These are phyloP conservation scores for Melanerpes formicivorus DNA, from an alignment of 2,113 vertebrate genomes.

Conservation along the genomic window DNA sequence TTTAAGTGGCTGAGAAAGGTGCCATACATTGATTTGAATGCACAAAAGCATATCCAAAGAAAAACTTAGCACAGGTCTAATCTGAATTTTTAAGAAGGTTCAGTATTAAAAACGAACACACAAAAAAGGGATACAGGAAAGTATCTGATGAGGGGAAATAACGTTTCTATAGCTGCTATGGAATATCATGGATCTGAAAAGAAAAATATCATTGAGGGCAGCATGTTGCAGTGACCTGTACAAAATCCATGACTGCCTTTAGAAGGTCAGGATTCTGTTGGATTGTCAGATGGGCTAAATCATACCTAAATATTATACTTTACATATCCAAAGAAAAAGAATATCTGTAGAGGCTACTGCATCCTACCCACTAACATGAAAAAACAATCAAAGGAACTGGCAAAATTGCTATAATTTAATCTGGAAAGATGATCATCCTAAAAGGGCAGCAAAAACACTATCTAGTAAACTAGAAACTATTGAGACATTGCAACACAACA, in stretches of 20 bases:
- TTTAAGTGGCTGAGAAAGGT: conserved; percentile 55
- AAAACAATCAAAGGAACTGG: not conserved
- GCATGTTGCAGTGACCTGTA: not conserved
- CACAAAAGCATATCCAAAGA: not conserved
- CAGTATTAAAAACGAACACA: not conserved
- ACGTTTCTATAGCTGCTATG: not conserved
- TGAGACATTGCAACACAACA: not conserved
- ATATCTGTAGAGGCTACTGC: not conserved
- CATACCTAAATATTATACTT: not conserved
- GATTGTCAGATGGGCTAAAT: not conserved
- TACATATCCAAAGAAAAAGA: not conserved
- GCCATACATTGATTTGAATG: conserved; percentile 19
- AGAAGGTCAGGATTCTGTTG: conserved; percentile 7
- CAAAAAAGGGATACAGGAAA: not conserved
- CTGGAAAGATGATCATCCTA: not conserved
- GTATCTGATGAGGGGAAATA: not conserved
- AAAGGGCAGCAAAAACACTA: not conserved
- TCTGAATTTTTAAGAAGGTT: not conserved
- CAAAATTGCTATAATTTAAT: not conserved
- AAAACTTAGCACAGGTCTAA: not conserved
- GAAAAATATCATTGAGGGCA: not conserved
- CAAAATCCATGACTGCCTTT: not conserved
- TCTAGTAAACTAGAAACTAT: not conserved
- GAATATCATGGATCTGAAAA: not conserved
- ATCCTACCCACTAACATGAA: not conserved